Base-by-base conservation (phyloP, 2,113 vertebrate species). In the Pogona vitticeps region DNA sequence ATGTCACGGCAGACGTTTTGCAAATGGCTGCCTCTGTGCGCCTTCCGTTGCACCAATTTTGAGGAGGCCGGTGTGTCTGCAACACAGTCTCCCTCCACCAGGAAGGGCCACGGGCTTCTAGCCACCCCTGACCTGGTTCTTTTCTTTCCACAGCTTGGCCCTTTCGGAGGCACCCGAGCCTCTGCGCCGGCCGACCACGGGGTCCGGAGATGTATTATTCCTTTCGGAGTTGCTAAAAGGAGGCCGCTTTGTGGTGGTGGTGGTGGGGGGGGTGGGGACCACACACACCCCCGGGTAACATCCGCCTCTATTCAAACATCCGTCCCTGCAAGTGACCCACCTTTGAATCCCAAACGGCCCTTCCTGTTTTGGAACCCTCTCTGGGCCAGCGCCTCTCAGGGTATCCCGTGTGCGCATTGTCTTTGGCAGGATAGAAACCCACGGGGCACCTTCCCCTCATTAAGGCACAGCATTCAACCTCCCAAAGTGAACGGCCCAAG, bases 351-450 rank as follows among this genome's bases (percentile, higher is more conserved):
- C 83, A 87, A 86, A 70, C 8, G 5, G 6, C 59, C 76, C 61
- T 93, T 94, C 84, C 88, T 86, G 77, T 92, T 94, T 91, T 87
- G 84, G 86, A 88, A 20, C 85, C 67, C 68, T 91, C 82, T 94
- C 82, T 85, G 46, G 90, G 82, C 83, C 84, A 71, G 76, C 26
- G 72, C 67, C 78, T 92, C 68, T 90, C 80, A 82, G 59, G 84
- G 90, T 46, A 90, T 26, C 65, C 75, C 79, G 75, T 79, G 67
- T 56, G 58, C 77, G 76, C 78, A 76, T 90, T 90, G 81, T 93
- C 91, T 92, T 36, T 58, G 77, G 80, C 84, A 90, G 88, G 52
- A 82, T 70, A 86, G 84, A 83, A 89, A 85, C 83, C 59, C 40
- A 23, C 82, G 23, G 88, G 83, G 63, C 86, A 88, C 21, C 61